Evolutionary conservation across 2,888 invertebrate genomes (phyloP).

Genomic region (Boloria euphrosyne): DNA sequence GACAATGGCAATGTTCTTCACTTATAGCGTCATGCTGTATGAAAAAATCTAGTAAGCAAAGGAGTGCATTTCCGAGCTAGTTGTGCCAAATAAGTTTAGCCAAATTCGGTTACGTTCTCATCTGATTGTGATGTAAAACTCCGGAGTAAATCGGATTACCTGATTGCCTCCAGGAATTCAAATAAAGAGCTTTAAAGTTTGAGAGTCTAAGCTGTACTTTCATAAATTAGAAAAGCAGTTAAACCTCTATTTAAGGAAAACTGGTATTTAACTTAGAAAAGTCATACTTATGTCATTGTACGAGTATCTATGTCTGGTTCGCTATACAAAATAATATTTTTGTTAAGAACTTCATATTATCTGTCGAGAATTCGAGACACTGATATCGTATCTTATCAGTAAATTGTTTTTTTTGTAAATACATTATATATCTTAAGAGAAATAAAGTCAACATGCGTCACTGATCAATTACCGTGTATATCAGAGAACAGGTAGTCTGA

Average conservation of each 20-base stretch:
- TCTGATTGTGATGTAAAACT: conserved; percentile 31
- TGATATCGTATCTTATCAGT: conserved; percentile 20
- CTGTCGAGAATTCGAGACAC: conserved; percentile 16
- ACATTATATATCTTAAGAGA: conserved; percentile 1
- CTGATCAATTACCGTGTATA: conserved; percentile 9
- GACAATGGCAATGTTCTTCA: not conserved
- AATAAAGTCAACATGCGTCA: conserved; percentile 23
- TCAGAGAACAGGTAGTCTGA: conserved; percentile 21
- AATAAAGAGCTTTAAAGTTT: conserved; percentile 2
- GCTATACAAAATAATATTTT: not conserved
- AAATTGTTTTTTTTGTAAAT: conserved; percentile 27
- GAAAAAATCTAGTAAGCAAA: conserved; percentile 1
- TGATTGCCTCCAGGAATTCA: conserved; percentile 25
- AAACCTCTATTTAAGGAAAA: not conserved
- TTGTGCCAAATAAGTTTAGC: conserved; percentile 5
- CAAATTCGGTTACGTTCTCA: conserved; percentile 28
- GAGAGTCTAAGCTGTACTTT: not conserved
- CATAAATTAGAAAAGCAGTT: not conserved
- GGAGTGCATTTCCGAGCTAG: not conserved
- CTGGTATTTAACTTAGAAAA: not conserved
- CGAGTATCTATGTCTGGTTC: not conserved
- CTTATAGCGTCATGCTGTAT: not conserved
- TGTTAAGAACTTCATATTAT: conserved; percentile 1
- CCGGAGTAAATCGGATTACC: conserved; percentile 28
- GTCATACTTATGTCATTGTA: not conserved